Evolutionary conservation across 2,113 vertebrate species (phyloP).

Genomic region (Dinomys branickii): DNA sequence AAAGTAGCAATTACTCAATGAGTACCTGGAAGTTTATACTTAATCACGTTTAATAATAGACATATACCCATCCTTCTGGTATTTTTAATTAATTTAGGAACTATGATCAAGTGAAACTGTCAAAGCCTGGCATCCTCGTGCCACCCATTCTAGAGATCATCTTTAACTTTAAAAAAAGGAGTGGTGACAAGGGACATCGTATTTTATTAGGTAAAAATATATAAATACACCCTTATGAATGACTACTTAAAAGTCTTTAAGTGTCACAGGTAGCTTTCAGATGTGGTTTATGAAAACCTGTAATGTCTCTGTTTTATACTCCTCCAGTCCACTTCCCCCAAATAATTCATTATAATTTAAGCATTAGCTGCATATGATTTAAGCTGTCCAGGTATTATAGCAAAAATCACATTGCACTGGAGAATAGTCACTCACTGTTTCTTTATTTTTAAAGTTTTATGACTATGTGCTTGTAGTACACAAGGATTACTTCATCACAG

Average conservation of each 20-base stretch:
- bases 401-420: neutral
- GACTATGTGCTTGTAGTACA: neutral
- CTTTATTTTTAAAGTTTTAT: neutral
- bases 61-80: neutral
- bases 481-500: neutral
- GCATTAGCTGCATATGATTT: neutral
- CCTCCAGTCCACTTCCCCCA: neutral
- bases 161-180: neutral
- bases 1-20: neutral
- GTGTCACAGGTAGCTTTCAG: neutral
- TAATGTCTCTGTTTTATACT: neutral
- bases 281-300: neutral
- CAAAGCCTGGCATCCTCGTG: neutral
- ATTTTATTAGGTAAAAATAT: conserved; percentile 15
- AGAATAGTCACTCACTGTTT: neutral
- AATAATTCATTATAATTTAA: neutral
- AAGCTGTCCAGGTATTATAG: neutral
- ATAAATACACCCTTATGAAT: neutral
- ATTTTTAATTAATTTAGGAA: conserved; percentile 23
- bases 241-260: neutral
- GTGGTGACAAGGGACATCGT: neutral
- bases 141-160: neutral
- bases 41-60: neutral
- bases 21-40: neutral
- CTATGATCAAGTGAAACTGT: neutral